Evolutionary conservation across 1,140 invertebrate species (phyloP).

Genomic region (Berghia stephanieae): DNA sequence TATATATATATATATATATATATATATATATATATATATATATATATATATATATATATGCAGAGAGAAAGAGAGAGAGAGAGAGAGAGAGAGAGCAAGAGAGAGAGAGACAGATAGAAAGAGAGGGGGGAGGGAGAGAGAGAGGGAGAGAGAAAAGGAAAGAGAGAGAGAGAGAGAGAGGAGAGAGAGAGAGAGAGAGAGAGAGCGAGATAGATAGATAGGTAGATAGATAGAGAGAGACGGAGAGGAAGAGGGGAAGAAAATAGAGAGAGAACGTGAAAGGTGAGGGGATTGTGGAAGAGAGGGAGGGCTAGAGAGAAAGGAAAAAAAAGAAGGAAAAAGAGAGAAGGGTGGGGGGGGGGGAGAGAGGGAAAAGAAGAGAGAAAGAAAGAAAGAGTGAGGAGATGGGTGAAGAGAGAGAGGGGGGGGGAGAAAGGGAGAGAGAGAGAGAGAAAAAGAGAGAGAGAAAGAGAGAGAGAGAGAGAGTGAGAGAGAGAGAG

Average conservation of each 20-base stretch:
- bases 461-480: background rate
- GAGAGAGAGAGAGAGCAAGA: too few species aligned
- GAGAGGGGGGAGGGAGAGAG: conserved; percentile 1
- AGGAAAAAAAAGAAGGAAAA: background rate
- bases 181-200: background rate
- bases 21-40: background rate
- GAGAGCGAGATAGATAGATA: too few species aligned
- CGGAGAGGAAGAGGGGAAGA: background rate
- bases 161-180: conserved; percentile 11
- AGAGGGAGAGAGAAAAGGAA: conserved; percentile 3
- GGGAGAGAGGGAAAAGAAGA: background rate
- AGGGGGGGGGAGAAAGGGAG: background rate
- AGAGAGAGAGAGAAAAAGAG: background rate
- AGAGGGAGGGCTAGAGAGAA: conserved; percentile 14
- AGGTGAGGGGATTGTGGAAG: background rate
- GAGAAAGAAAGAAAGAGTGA: background rate
- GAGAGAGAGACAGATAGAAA: too few species aligned
- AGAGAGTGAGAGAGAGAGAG: too few species aligned
- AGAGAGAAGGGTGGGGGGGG: background rate
- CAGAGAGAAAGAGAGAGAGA: too few species aligned
- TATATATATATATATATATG: background rate
- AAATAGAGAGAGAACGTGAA: background rate
- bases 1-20: background rate
- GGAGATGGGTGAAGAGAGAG: background rate
- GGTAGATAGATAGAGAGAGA: too few species aligned